phyloP scores from a whole-genome alignment of 1,140 invertebrate genomes.

The Sipha flava region DNA sequence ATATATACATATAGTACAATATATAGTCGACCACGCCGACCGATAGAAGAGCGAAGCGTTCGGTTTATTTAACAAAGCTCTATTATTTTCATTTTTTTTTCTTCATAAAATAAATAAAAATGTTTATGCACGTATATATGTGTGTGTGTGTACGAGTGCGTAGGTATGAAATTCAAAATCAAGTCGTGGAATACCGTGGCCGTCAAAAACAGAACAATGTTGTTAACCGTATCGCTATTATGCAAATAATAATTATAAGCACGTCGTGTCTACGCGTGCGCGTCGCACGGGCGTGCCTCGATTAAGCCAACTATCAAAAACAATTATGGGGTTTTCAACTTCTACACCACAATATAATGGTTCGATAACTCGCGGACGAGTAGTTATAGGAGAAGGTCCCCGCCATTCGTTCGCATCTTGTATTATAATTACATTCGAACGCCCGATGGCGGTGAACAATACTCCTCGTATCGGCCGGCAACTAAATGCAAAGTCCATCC shows the following conservation, averaged over 20 bases:
- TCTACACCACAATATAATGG: not conserved
- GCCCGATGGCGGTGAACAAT: not conserved
- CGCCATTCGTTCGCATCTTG: not conserved
- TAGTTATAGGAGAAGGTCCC: not conserved
- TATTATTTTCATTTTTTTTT: too few species aligned
- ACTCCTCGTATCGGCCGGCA: too few species aligned
- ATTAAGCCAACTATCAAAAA: not conserved
- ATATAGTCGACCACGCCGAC: not conserved
- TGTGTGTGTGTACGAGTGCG: too few species aligned
- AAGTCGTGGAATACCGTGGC: not conserved
- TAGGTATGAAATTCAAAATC: not conserved
- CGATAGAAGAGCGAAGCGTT: not conserved
- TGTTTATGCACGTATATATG: not conserved
- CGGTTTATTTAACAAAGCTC: not conserved
- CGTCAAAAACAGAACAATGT: slow-evolving; percentile 19
- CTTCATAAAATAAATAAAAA: not conserved
- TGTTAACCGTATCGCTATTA: not conserved
- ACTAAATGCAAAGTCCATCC: not conserved
- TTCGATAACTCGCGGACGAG: not conserved
- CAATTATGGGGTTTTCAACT: not conserved
- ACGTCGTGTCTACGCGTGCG: not conserved
- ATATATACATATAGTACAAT: too few species aligned
- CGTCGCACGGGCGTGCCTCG: not conserved
- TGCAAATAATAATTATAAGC: slow-evolving; percentile 19
- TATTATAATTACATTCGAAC: not conserved